These are phyloP conservation scores for Epizoanthus fatuus DNA, from an alignment of 92 coral and sea anemone genomes.

Conservation along the genomic window DNA sequence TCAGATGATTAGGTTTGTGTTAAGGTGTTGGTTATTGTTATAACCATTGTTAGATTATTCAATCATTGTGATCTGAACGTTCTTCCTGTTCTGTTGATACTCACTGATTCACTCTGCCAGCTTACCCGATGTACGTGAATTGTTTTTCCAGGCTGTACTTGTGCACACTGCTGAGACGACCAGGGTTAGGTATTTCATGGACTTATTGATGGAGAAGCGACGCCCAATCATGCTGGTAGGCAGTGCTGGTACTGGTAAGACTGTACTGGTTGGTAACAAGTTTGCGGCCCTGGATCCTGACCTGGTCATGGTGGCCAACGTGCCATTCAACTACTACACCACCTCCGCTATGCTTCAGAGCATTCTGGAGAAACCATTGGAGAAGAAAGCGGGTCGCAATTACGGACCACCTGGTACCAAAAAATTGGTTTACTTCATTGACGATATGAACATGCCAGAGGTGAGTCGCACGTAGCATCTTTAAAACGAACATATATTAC, in stretches of 20 bases:
- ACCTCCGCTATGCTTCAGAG: constrained; percentile 99
- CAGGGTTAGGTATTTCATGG: constrained; percentile 99
- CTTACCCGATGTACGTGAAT: background rate
- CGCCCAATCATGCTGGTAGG: constrained; percentile 99
- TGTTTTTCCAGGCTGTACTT: constrained; percentile 90
- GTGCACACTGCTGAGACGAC: constrained; percentile 99
- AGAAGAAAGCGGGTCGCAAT: constrained; percentile 99
- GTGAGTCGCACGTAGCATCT: constrained; percentile 54
- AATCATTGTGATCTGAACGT: background rate
- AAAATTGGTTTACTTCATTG: constrained; percentile 94
- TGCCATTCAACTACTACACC: constrained; percentile 99
- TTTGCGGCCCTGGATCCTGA: constrained; percentile 97
- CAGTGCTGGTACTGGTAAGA: constrained; percentile 99
- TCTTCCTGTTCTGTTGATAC: background rate
- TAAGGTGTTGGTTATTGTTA: background rate
- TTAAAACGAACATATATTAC: too few species aligned
- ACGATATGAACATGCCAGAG: constrained; percentile 99
- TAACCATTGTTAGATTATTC: background rate
- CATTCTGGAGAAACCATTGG: constrained; percentile 96
- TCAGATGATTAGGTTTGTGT: too few species aligned
- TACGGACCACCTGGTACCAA: constrained; percentile 99
- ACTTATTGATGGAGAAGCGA: constrained; percentile 95
- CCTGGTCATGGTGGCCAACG: constrained; percentile 91
- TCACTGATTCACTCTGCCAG: background rate
- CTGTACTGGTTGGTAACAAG: constrained; percentile 96